These are phyloP conservation scores for Acipenser oxyrinchus DNA, from an alignment of 2,797 vertebrate genomes.

Conservation along the genomic window DNA sequence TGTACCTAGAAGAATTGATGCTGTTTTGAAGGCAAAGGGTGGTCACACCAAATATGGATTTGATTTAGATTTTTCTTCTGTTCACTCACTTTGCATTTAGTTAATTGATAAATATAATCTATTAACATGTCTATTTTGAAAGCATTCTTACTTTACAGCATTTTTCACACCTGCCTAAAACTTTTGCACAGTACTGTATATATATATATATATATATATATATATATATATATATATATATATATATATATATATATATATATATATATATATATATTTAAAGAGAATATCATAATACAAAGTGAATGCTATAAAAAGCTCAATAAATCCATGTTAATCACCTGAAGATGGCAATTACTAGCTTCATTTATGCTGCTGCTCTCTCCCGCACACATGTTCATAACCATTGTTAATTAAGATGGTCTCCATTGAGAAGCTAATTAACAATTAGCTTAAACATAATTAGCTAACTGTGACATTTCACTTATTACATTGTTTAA, in stretches of 20 bases:
- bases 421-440: constrained; percentile 86
- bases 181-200: no score
- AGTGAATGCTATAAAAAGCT: constrained; percentile 38
- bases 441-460: constrained; percentile 99
- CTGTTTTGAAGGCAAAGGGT: no score
- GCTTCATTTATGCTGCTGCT: constrained; percentile 53
- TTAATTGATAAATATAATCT: no score
- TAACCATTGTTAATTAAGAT: constrained; percentile 94
- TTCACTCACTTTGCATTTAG: no score
- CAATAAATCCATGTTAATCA: constrained; percentile 67
- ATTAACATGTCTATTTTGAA: no score
- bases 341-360: constrained; percentile 57
- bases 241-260: neutral
- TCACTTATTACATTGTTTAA: constrained; percentile 88
- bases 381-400: constrained; percentile 46
- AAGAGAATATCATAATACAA: constrained; percentile 41
- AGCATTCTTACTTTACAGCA: no score
- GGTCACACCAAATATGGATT: no score
- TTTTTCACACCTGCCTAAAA: no score
- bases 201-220: no score
- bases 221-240: no score
- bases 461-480: constrained; percentile 95
- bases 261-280: constrained; percentile 26
- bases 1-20: no score
- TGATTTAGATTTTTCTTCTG: no score